Base-by-base conservation (phyloP, 2,113 vertebrate genomes). In the Ciconia stormi region DNA sequence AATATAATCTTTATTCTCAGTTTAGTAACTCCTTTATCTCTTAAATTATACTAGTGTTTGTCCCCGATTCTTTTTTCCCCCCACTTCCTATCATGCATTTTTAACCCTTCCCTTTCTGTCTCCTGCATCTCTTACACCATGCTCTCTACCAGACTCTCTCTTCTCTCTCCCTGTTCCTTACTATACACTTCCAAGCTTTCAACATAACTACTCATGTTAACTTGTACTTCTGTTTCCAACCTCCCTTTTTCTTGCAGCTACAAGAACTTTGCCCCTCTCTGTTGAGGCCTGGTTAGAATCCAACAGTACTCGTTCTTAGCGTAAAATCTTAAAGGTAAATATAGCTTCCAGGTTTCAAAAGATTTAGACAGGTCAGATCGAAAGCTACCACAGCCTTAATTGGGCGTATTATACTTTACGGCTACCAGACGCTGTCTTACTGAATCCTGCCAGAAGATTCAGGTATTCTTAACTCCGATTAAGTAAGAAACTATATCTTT, bases 321-420 rank as follows among this genome's bases (percentile, higher is more conserved):
- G 42, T 53, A 67, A 79, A 79, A 73, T 47, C 17, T 23, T 61
- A 30, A 46, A 46, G 8, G 30, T 23, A 89, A 72, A 66, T 9
- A 25, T 4, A 66, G 11, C 34, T 53, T 65, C 23, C 38, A 72
- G 50, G 32, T 83, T 52, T 59, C 34, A n/a, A 22, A 40, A 58
- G 16, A 72, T 52, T 53, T 53, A 71, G 20, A 46, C 38, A 52
- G 44, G 27, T 70, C 42, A 36, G 46, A 52, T 47, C 25, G 66
- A 65, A 78, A 66, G 58, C 58, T 36, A 47, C 21, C 27, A 22
- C 18, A 59, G 78, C 18, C 36, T 52, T 78, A 23, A 38, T 0
- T 8, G 17, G 4, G 20, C 29, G 11, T 18, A 15, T 55, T 42
- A 47, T 5, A 67, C 44, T 11, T 1, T 21, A 13, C 0, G 0